A percentile compares a stretch with the other conserved stretches of the same genome.
Conservation (phyloP, 2,797 vertebrate genomes). For the Aulostomus chinensis region DNA sequence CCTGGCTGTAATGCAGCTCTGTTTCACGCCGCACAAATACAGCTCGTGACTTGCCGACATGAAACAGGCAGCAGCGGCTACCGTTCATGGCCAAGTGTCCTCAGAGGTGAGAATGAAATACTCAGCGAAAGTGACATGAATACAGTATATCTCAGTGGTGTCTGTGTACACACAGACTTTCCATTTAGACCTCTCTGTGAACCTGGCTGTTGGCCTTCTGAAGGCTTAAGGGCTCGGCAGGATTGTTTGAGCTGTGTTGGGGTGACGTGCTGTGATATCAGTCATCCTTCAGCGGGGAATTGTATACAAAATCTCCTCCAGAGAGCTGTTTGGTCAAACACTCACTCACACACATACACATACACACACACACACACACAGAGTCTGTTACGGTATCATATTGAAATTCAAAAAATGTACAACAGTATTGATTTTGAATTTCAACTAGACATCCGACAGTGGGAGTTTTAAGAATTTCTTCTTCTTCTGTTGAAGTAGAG, state of each 20-base stretch:
- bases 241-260: constrained; percentile 38
- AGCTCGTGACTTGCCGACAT: constrained; percentile 58
- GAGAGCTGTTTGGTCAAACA: constrained; percentile 53
- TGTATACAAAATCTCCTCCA: too few relatives aligned
- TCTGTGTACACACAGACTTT: constrained; percentile 66
- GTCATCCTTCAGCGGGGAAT: too few relatives aligned
- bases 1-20: constrained; percentile 53
- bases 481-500: constrained; percentile 34
- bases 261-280: constrained; percentile 19
- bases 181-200: constrained; percentile 72
- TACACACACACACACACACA: constrained; percentile 27
- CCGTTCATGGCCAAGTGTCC: constrained; percentile 50
- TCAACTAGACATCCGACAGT: constrained; percentile 45
- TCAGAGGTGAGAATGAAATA: constrained; percentile 50
- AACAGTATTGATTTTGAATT: constrained; percentile 50
- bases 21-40: constrained; percentile 60
- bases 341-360: too few relatives aligned
- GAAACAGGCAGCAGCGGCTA: constrained; percentile 67
- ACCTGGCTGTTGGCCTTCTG: constrained; percentile 56
- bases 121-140: constrained; percentile 67
- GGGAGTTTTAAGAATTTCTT: constrained; percentile 25
- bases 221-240: constrained; percentile 48
- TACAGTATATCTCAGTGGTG: constrained; percentile 56
- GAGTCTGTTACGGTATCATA: constrained; percentile 39
- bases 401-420: constrained; percentile 56